Base-by-base conservation (phyloP, 1,140 invertebrate species). In the Monochamus saltuarius region DNA sequence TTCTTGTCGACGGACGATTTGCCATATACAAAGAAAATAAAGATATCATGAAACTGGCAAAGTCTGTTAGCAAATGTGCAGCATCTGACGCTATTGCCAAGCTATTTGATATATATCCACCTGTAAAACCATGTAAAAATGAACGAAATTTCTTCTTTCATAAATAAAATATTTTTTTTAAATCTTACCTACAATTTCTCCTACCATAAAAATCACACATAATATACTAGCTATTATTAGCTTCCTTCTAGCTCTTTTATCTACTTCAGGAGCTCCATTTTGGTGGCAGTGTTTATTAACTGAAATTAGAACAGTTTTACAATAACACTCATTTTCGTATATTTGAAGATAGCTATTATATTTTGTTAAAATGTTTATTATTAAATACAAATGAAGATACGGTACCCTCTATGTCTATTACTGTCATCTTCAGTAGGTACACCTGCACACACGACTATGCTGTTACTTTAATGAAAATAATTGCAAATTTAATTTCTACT, bases 31-130 rank as follows among this genome's bases (percentile, higher is more conserved):
- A 79, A 6, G 96, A 92, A 80, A 97, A 92, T 38, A 98, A 78
- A 11, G 95, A 97, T 78, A 98, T 98, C 89, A 98, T 92, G 79
- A 98, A 98, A 70, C 92, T 93, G 38, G 94, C 94, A 76, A 99
- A 95, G 80, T 98, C 97, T 56, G 95, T 97, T 45, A 98, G 81
- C 46, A 99, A 82, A 80, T 99, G 97, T 14, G 95, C 96, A 10
- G 96, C 96, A 79, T 99, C 97, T 14, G 97, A 97, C 29, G 95
- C 91, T 63, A 98, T 95, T 29, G 96, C 95, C 71, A 99, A 85
- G 84, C 94, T 97, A 70, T 91, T 90, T 17, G 95, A 95, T 73
- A 95, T 72, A 67, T 91, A 82, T 42, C 96, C 96, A 80, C 96
- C 96, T 93, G 75, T 38, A 79, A 78, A 58, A 7, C 10, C 7